Base-by-base conservation (phyloP, 2,888 invertebrate species). In the Schrankia costaestrigalis region DNA sequence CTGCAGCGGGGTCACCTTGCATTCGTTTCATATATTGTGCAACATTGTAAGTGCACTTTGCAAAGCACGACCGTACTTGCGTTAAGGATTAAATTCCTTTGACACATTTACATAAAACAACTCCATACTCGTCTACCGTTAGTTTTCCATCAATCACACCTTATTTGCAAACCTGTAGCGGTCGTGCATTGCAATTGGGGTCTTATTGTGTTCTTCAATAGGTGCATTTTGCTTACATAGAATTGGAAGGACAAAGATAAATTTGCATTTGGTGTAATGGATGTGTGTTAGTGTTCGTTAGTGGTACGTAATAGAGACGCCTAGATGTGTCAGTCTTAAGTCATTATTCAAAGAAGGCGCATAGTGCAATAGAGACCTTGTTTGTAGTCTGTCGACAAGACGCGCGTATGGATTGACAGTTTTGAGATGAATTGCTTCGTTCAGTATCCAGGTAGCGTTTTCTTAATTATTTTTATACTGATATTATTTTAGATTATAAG, bases 311-410 rank as follows among this genome's bases (percentile, higher is more conserved):
- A 68, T 73, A 76, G 64, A 53, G 63, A 43, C 53, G 56, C 56
- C 47, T 54, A 46, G 45, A 38, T 26, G 33, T 46, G 42, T 35
- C 34, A 32, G 34, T 55, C 35, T 54, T 52, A 50, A 54, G 59
- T 62, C 42, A 56, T 57, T 54, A 55, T 57, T 28, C 42, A 56
- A 32, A 26, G 41, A 60, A 54, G 44, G 51, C 63, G 65, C 63
- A 61, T 57, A 60, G 57, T 80, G 78, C 78, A 80, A 65, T 69
- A 64, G 41, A 68, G 77, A 80, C 83, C 82, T 85, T 83, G 82
- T 82, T 85, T 83, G 82, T 65, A 62, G 68, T 66, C 63, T 70
- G 63, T 70, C 66, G 71, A 69, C 66, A 71, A 68, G 78, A 75
- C 71, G 74, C 63, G 78, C 78, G 75, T 75, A 74, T 66, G 68